Conservation (phyloP, 2,888 invertebrate genomes). For the Chalcis sispes region DNA sequence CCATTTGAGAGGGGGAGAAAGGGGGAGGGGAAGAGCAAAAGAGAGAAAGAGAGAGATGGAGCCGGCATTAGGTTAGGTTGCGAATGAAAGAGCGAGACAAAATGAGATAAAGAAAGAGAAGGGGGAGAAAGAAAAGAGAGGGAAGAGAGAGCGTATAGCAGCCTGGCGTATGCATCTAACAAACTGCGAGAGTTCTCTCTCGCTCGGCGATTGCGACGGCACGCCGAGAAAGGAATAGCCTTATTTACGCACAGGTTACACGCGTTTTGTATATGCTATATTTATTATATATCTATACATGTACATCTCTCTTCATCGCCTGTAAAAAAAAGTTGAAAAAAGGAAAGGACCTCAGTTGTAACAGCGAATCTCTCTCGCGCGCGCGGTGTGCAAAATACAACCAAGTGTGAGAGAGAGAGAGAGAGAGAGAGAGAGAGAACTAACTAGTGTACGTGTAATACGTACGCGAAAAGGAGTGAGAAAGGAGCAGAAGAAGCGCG, state of each 20-base stretch:
- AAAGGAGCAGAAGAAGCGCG: slow-evolving; percentile 20
- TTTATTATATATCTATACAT: too few species aligned
- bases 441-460: too few species aligned
- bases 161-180: slow-evolving; percentile 49
- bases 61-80: background rate
- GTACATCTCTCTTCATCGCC: too few species aligned
- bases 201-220: slow-evolving; percentile 42
- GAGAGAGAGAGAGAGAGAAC: slow-evolving; percentile 12
- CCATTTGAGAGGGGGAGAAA: background rate
- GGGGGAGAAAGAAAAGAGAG: background rate
- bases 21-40: slow-evolving; percentile 10
- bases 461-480: slow-evolving; percentile 10
- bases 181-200: slow-evolving; percentile 51
- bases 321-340: background rate
- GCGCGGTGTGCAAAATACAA: too few species aligned
- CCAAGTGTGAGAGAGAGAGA: background rate
- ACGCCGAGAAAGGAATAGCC: slow-evolving; percentile 31
- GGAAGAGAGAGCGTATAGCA: background rate
- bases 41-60: slow-evolving; percentile 16
- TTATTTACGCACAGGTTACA: background rate
- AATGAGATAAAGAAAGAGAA: background rate
- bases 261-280: background rate
- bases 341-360: slow-evolving; percentile 1
- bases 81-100: background rate
- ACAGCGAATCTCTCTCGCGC: too few species aligned